These are phyloP conservation scores for Drosophila trapezifrons DNA, from an alignment of 1,140 invertebrate genomes.

Conservation along the genomic window DNA sequence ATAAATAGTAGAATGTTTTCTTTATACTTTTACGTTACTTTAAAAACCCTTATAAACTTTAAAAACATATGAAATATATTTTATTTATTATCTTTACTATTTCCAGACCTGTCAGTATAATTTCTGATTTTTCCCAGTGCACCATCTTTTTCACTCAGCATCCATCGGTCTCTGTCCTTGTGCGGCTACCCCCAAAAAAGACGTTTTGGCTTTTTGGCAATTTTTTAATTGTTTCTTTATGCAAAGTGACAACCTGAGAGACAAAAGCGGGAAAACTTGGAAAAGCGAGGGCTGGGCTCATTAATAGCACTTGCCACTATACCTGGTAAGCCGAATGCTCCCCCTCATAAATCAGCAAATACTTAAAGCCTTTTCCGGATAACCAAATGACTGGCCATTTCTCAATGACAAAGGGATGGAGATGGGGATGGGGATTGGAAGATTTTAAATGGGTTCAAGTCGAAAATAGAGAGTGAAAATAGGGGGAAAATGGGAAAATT, in stretches of 20 bases:
- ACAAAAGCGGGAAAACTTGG: slow-evolving; percentile 9
- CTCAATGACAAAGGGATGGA: slow-evolving; percentile 39
- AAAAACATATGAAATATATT: neutral
- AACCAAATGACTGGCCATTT: slow-evolving; percentile 46
- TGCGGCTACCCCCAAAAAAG: slow-evolving; percentile 76
- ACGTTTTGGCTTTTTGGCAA: slow-evolving; percentile 75
- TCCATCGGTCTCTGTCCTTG: slow-evolving; percentile 37
- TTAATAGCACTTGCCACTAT: slow-evolving; percentile 66
- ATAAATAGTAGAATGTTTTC: too few relatives aligned
- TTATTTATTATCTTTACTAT: neutral
- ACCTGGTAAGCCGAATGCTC: slow-evolving; percentile 42
- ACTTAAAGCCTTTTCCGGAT: slow-evolving; percentile 71
- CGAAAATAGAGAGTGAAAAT: slow-evolving; percentile 16
- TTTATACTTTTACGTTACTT: too few relatives aligned
- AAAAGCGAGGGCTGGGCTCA: slow-evolving; percentile 27
- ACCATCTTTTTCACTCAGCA: slow-evolving; percentile 25
- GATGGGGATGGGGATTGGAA: neutral
- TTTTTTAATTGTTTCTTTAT: slow-evolving; percentile 83
- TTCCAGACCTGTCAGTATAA: neutral
- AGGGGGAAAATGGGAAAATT: neutral
- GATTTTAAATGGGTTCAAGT: slow-evolving; percentile 19
- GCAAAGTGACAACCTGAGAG: slow-evolving; percentile 71
- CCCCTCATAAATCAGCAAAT: slow-evolving; percentile 61
- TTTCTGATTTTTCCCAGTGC: neutral
- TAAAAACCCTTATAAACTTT: neutral